These are phyloP conservation scores for Stegodyphus dumicola DNA, from an alignment of 1,140 invertebrate species.

Conservation along the genomic window DNA sequence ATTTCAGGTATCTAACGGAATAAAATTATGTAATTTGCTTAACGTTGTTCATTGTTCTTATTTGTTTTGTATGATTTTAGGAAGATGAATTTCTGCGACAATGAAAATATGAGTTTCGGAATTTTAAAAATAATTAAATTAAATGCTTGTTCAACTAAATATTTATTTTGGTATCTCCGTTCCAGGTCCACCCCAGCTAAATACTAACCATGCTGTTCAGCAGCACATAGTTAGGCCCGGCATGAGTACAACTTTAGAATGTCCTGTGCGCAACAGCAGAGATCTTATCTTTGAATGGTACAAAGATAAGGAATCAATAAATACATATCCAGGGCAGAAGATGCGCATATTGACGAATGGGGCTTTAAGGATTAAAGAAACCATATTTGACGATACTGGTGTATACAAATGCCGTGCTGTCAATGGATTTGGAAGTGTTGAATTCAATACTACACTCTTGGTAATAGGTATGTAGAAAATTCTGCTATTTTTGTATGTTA, in stretches of 20 bases:
- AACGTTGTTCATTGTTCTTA: too few relatives aligned
- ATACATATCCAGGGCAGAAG: constrained; percentile 17
- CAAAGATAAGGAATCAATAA: constrained; percentile 59
- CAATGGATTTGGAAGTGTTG: constrained; percentile 68
- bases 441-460: constrained; percentile 54
- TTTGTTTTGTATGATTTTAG: too few relatives aligned
- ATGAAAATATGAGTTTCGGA: too few relatives aligned
- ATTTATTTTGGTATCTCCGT: not conserved
- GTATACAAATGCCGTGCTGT: constrained; percentile 67
- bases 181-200: constrained; percentile 50
- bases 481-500: not conserved
- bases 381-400: constrained; percentile 67
- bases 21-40: too few relatives aligned
- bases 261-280: constrained; percentile 11
- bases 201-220: not conserved
- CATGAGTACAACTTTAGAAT: constrained; percentile 8
- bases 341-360: constrained; percentile 51
- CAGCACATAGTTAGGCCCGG: constrained; percentile 29
- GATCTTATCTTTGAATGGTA: constrained; percentile 56
- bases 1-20: too few relatives aligned
- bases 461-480: constrained; percentile 56
- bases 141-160: too few relatives aligned
- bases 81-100: too few relatives aligned
- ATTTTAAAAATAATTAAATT: too few relatives aligned
- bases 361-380: constrained; percentile 66